phyloP scores from a whole-genome alignment of 1,140 invertebrate genomes.

The Acromyrmex heyeri region DNA sequence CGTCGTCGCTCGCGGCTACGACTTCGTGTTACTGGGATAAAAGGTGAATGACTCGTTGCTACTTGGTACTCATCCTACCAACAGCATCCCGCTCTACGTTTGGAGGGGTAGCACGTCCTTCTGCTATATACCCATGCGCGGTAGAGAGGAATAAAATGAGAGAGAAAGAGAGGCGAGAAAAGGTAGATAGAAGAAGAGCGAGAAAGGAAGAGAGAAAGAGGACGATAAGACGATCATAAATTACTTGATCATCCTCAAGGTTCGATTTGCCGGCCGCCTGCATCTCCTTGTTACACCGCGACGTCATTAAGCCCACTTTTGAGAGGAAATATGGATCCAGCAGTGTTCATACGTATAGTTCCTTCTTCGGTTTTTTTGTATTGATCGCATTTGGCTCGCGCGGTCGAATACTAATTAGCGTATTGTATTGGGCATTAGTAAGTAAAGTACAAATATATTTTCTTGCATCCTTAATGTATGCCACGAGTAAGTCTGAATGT shows the following conservation, averaged over 20 bases:
- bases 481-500: background rate
- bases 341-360: background rate
- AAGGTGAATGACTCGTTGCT: constrained; percentile 85
- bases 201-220: constrained; percentile 32
- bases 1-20: constrained; percentile 82
- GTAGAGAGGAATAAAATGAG: constrained; percentile 40
- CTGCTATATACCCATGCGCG: constrained; percentile 67
- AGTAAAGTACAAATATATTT: background rate
- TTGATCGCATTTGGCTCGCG: background rate
- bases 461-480: background rate
- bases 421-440: constrained; percentile 18
- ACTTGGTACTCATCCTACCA: constrained; percentile 72
- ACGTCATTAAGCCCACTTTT: constrained; percentile 62
- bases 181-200: constrained; percentile 28
- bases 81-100: constrained; percentile 73
- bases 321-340: constrained; percentile 49
- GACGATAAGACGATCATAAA: constrained; percentile 64
- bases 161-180: constrained; percentile 26
- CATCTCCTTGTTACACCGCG: constrained; percentile 61
- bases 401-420: constrained; percentile 31
- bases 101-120: constrained; percentile 75
- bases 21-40: constrained; percentile 87
- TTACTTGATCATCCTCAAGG: constrained; percentile 75
- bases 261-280: constrained; percentile 69
- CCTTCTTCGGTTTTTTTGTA: background rate